Evolutionary conservation across 1,140 invertebrate genomes (phyloP).

Genomic region (Drosophila dunni): DNA sequence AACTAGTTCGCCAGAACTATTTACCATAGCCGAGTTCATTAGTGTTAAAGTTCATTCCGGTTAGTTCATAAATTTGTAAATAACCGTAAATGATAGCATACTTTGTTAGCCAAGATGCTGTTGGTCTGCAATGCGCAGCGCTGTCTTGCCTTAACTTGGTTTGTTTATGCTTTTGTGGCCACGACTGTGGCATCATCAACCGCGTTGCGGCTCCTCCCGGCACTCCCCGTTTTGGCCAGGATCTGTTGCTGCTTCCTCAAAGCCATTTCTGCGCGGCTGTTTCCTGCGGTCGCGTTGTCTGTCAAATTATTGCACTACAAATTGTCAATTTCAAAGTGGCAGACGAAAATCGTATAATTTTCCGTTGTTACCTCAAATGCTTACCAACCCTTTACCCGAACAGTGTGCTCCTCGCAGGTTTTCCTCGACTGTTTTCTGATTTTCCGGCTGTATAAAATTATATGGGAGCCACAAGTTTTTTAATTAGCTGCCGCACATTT

Average conservation of each 20-base stretch:
- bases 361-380: conserved; percentile 46
- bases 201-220: not conserved
- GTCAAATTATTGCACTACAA: conserved; percentile 61
- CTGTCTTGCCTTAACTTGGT: conserved; percentile 1
- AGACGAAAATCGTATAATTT: conserved; percentile 49
- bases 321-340: conserved; percentile 55
- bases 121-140: conserved; percentile 14
- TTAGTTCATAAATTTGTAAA: conserved; percentile 31
- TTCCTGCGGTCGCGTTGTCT: conserved; percentile 35
- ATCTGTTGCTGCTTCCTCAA: not conserved
- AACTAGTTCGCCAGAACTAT: not conserved
- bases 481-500: conserved; percentile 72
- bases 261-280: not conserved
- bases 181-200: conserved; percentile 31
- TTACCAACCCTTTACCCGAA: not conserved
- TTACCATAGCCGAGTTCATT: conserved; percentile 17
- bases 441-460: conserved; percentile 42
- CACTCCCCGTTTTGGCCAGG: not conserved
- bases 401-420: not conserved
- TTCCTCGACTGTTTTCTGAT: conserved; percentile 4
- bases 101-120: conserved; percentile 33
- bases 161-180: conserved; percentile 52
- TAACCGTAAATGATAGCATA: conserved; percentile 39
- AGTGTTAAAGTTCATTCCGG: conserved; percentile 27
- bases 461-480: conserved; percentile 62